Percentiles rank a stretch among this genome's conserved stretches.
Evolutionary conservation across 2,113 vertebrate genomes (phyloP).

Genomic region (Echinops telfairi): DNA sequence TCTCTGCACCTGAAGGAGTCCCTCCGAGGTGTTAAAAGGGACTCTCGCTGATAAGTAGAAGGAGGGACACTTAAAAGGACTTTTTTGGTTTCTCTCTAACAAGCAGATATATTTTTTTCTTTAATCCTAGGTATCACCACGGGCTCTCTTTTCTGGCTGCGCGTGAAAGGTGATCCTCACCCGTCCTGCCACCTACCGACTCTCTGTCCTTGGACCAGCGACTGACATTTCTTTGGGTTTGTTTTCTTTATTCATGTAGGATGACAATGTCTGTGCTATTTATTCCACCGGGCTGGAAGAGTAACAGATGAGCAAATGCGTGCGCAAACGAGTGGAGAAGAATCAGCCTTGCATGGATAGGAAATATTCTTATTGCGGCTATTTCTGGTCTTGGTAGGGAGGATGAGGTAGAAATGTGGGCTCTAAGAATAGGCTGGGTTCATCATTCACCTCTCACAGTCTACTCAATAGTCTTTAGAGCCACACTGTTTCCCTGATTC

Average conservation of each 20-base stretch:
- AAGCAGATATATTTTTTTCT: background rate
- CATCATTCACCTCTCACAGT: background rate
- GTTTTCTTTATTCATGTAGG: constrained; percentile 31
- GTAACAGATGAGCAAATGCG: constrained; percentile 44
- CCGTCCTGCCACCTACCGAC: background rate
- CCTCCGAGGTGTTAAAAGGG: background rate
- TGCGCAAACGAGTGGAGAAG: constrained; percentile 35
- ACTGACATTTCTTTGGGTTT: constrained; percentile 41
- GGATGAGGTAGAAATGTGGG: background rate
- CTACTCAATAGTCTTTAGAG: background rate
- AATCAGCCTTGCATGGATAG: constrained; percentile 2
- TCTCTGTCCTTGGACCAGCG: background rate
- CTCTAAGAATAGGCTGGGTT: constrained; percentile 44
- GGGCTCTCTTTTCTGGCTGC: background rate
- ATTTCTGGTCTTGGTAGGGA: constrained; percentile 30
- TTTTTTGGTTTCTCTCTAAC: constrained; percentile 3
- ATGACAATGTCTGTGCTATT: constrained; percentile 37
- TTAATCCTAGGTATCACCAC: background rate
- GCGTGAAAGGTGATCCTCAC: background rate
- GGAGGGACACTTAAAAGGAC: background rate
- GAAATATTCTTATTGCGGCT: constrained; percentile 33
- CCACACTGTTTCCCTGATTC: constrained; percentile 34
- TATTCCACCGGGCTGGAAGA: constrained; percentile 31
- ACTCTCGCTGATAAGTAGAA: background rate
- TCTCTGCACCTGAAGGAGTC: background rate